Percentiles rank a stretch among this genome's conserved stretches.
Conservation (phyloP, 1,140 invertebrate species). For the Eulimnadia texana region DNA sequence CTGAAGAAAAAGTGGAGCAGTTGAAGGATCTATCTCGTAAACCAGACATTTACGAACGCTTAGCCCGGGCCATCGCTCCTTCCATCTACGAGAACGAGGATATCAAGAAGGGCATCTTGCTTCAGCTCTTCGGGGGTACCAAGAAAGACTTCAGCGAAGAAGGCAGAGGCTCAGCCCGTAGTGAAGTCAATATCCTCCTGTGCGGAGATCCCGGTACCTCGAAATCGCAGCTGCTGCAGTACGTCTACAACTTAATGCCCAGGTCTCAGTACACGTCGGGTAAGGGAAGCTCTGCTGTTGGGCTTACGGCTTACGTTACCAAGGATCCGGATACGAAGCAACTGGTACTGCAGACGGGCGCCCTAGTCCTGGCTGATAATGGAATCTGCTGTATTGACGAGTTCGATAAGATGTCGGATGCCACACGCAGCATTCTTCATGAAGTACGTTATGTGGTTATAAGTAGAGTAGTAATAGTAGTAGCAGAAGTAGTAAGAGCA, state of each 20-base stretch:
- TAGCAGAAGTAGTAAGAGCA: too few relatives aligned
- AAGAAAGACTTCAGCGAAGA: conserved; percentile 73
- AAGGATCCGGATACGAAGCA: conserved; percentile 95
- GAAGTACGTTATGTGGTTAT: conserved; percentile 49
- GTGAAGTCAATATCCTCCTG: conserved; percentile 91
- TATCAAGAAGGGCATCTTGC: conserved; percentile 93
- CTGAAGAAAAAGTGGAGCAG: conserved; percentile 71
- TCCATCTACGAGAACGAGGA: conserved; percentile 98
- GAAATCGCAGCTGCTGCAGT: conserved; percentile 94
- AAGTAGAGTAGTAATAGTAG: too few relatives aligned
- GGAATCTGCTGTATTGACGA: conserved; percentile 99
- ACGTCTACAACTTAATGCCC: conserved; percentile 84
- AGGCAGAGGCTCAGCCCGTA: conserved; percentile 68
- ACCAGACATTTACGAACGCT: conserved; percentile 81
- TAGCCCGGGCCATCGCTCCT: conserved; percentile 85
- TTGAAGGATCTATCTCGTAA: conserved; percentile 67
- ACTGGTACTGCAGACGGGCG: conserved; percentile 90
- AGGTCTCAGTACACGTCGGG: conserved; percentile 93
- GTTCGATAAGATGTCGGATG: conserved; percentile 99
- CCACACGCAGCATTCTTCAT: conserved; percentile 88
- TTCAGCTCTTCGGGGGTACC: conserved; percentile 96
- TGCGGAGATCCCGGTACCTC: conserved; percentile 98
- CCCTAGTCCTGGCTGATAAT: conserved; percentile 92
- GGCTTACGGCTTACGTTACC: conserved; percentile 95
- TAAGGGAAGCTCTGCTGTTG: conserved; percentile 94